Percentiles rank a stretch among this genome's conserved stretches.
Conservation (phyloP, 2,888 invertebrate species). For the Thysanoteuthis rhombus region DNA sequence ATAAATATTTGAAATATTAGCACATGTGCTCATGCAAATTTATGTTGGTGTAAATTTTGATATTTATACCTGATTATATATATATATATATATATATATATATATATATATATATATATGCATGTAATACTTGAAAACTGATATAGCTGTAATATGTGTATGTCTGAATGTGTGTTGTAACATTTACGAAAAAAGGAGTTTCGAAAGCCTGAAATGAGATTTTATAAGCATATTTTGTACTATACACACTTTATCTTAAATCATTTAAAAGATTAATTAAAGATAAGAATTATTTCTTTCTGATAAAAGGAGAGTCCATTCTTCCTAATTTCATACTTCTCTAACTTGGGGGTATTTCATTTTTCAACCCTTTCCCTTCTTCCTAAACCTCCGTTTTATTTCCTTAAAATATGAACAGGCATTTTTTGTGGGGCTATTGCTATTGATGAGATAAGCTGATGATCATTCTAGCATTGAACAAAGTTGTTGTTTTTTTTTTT, state of each 20-base stretch:
- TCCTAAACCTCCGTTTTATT: not conserved
- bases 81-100: too few relatives aligned
- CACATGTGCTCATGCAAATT: too few relatives aligned
- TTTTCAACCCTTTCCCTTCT: too few relatives aligned
- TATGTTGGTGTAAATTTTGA: too few relatives aligned
- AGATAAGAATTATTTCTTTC: not conserved
- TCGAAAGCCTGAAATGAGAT: not conserved
- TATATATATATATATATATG: too few relatives aligned
- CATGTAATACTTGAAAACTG: too few relatives aligned
- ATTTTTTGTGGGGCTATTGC: not conserved
- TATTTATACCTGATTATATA: too few relatives aligned
- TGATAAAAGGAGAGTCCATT: not conserved
- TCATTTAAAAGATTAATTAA: not conserved
- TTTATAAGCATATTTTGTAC: not conserved
- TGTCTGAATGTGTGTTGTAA: not conserved
- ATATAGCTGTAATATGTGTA: too few relatives aligned
- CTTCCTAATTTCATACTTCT: not conserved
- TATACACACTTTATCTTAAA: not conserved
- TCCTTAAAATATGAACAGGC: not conserved
- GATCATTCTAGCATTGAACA: not conserved
- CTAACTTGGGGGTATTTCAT: too few relatives aligned
- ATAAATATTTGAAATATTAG: not conserved
- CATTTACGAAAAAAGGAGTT: not conserved
- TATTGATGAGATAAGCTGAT: not conserved
- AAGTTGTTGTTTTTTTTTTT: not conserved